Base-by-base conservation (phyloP, 1,140 invertebrate species). In the Drosophila serrata region DNA sequence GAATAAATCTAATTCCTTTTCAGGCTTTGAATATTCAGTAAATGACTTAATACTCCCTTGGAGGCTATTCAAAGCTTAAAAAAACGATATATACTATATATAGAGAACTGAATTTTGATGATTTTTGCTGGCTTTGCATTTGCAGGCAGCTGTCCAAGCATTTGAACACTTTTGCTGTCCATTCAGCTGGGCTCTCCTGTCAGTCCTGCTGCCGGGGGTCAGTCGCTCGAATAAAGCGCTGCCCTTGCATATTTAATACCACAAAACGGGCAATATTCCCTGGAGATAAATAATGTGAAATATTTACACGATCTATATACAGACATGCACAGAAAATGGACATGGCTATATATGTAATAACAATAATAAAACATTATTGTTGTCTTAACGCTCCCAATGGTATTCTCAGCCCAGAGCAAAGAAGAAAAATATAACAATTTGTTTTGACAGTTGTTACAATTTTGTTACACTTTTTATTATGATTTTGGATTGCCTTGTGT, bases 211-310 rank as follows among this genome's bases (percentile, higher is more conserved):
- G 57, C 57, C 57, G 37, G 46, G 22, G 75, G 75, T 70, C 75
- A 82, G 62, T 79, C 58, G 75, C 39, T 56, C 51, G 76, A 59
- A 59, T 64, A 84, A 87, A 87, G 68, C 85, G 85, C 84, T 80
- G 73, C 58, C 45, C 42, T 81, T 90, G 84, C 84, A 90, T 84
- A 84, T 90, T 84, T 74, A 88, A 88, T 90, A 69, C 64, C 81
- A 77, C 72, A 68, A 65, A 73, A 73, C 69, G 51, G 65, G 65
- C 78, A 19, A 29, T 43, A 63, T 19, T 42, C 74, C 61, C 81
- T 31, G 51, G 79, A 84, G 80, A 76, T 76, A 80, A 80, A 87
- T 88, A 88, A 79, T 73, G 64, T 88, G 75, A 88, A 82, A 87
- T 82, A 88, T 82, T 82, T 76, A 82, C 72, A 68, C 49, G 45